Base-by-base conservation (phyloP, 2,113 vertebrate species). In the Strix uralensis region DNA sequence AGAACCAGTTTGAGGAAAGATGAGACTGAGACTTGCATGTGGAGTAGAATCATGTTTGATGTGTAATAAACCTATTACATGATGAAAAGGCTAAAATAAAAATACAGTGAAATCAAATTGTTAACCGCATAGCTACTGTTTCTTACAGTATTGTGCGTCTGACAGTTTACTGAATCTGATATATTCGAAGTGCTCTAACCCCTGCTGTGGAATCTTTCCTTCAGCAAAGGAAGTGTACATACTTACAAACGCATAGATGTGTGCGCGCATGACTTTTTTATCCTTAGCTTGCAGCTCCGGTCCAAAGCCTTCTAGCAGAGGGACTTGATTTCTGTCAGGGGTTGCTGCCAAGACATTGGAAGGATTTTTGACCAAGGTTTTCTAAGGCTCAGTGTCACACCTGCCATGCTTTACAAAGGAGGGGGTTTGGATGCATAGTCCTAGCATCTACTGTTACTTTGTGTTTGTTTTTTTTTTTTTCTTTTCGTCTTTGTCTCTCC, bases 331-430 rank as follows among this genome's bases (percentile, higher is more conserved):
- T 98, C 98, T 98, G 97, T 98, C 98, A 98, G 98, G 98, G 98
- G 98, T 98, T 98, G 97, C 98, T 98, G 98, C 98, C 98, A 98
- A 98, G 98, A 98, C 98, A 99, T 98, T 97, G 99, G 99, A 99
- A 99, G 99, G 99, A 99, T 99, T 99, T 99, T 99, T 99, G 99
- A 99, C 99, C 99, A 99, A 99, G 99, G 99, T 99, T 99, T 98
- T 99, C 97, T 98, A 98, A 99, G 99, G 99, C 99, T 99, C 99
- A 98, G 98, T 99, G 99, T 99, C 99, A 99, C 99, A 99, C 99
- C 99, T 99, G 99, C 99, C 99, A 98, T 98, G 93, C 98, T 98
- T 97, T 96, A 97, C 95, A 98, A 96, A 97, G 97, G 98, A 98
- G 98, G 97, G 98, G 97, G 95, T 97, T 97, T 98, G 98, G 98